These are phyloP conservation scores for Biston betularia DNA, from an alignment of 2,888 invertebrate species.

Conservation along the genomic window DNA sequence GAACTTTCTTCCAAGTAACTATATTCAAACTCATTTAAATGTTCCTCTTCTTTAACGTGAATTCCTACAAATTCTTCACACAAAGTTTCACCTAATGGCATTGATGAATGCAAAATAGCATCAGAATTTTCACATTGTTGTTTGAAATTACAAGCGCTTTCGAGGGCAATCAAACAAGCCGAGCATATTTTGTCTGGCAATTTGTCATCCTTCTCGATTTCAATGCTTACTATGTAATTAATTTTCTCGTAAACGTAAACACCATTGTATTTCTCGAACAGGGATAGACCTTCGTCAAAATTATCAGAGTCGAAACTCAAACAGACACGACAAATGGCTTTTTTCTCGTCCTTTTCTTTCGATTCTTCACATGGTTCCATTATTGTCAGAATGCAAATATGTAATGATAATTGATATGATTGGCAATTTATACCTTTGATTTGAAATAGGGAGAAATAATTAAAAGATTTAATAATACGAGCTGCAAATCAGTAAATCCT, in stretches of 20 bases:
- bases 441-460: too few relatives aligned
- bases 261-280: conserved; percentile 66
- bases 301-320: conserved; percentile 49
- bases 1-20: conserved; percentile 15
- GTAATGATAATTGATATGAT: background rate
- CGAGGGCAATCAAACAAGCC: conserved; percentile 66
- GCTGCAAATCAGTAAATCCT: too few relatives aligned
- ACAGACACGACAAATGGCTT: conserved; percentile 67
- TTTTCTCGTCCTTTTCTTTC: conserved; percentile 42
- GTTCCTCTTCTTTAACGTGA: conserved; percentile 27
- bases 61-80: conserved; percentile 33
- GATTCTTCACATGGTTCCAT: conserved; percentile 2
- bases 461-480: too few relatives aligned
- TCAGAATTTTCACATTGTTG: conserved; percentile 69
- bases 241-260: conserved; percentile 64
- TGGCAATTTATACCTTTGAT: background rate
- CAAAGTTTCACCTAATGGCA: conserved; percentile 32
- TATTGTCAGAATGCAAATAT: background rate
- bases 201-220: conserved; percentile 65
- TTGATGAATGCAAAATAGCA: conserved; percentile 50
- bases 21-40: conserved; percentile 10
- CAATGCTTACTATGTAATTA: conserved; percentile 62
- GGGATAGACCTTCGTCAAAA: conserved; percentile 57
- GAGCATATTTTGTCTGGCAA: conserved; percentile 71
- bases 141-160: conserved; percentile 67